Conservation (phyloP, 2,113 vertebrate species). For the Uria lomvia region DNA sequence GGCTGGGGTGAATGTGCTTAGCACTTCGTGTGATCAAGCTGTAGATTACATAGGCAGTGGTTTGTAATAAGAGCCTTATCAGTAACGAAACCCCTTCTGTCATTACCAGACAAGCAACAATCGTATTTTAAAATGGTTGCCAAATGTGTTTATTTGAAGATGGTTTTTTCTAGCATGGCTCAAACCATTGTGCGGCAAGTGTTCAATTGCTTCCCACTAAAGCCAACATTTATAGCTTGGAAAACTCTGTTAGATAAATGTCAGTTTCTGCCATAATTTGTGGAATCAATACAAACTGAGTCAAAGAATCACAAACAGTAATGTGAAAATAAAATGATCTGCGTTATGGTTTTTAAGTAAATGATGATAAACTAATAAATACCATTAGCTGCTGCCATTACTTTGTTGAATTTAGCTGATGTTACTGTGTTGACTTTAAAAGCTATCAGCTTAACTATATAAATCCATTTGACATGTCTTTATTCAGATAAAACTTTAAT, state of each 20-base stretch:
- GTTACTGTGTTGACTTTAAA: slow-evolving; percentile 77
- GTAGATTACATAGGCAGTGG: slow-evolving; percentile 51
- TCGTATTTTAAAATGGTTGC: slow-evolving; percentile 61
- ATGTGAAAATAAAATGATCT: slow-evolving; percentile 71
- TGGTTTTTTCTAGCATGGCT: slow-evolving; percentile 41
- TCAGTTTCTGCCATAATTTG: slow-evolving; percentile 51
- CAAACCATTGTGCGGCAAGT: slow-evolving; percentile 48
- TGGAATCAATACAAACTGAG: slow-evolving; percentile 48
- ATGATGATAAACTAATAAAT: slow-evolving; percentile 86
- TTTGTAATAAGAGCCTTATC: slow-evolving; percentile 56
- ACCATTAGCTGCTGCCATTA: slow-evolving; percentile 80
- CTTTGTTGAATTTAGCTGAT: slow-evolving; percentile 74
- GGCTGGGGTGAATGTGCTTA: slow-evolving; percentile 3
- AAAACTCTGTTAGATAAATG: slow-evolving; percentile 52
- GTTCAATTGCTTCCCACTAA: slow-evolving; percentile 51
- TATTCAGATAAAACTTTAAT: slow-evolving; percentile 97
- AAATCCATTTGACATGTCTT: slow-evolving; percentile 99
- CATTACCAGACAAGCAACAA: slow-evolving; percentile 47
- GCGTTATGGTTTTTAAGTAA: slow-evolving; percentile 88
- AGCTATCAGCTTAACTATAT: slow-evolving; percentile 89
- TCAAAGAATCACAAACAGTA: slow-evolving; percentile 65
- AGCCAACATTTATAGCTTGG: slow-evolving; percentile 44
- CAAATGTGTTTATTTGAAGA: slow-evolving; percentile 60
- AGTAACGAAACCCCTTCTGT: slow-evolving; percentile 45
- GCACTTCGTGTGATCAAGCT: slow-evolving; percentile 22